Conservation (phyloP, 2,888 invertebrate species). For the Nemoura dubitans region DNA sequence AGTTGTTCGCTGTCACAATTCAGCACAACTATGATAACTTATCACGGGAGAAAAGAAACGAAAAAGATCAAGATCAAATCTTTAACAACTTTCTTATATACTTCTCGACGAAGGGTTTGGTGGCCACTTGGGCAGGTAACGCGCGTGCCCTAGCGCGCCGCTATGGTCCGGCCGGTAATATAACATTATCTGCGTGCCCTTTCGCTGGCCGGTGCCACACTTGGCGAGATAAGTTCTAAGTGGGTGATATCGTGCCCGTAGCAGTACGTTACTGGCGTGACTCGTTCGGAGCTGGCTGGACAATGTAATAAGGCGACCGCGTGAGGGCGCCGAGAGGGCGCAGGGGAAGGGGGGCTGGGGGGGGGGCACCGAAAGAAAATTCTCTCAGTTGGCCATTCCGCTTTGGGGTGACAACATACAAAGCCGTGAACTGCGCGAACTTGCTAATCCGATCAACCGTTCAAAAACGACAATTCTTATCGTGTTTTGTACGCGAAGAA, state of each 20-base stretch:
- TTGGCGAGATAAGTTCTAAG: neutral
- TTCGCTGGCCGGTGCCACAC: neutral
- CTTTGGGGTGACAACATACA: neutral
- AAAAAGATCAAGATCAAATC: neutral
- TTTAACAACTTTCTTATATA: neutral
- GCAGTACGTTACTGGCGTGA: neutral
- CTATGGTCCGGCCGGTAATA: neutral
- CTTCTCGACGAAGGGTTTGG: neutral
- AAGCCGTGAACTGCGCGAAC: neutral
- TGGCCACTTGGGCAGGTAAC: neutral
- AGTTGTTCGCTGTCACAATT: neutral
- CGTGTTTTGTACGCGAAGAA: neutral
- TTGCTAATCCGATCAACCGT: neutral
- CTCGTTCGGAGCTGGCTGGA: neutral
- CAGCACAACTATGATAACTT: neutral
- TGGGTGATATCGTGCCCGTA: neutral
- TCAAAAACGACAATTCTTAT: neutral
- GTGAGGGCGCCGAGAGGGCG: neutral
- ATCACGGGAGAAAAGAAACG: neutral
- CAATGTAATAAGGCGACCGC: neutral
- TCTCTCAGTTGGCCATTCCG: slow-evolving; percentile 19
- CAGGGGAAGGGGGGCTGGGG: no score
- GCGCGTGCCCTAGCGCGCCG: neutral
- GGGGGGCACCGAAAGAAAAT: slow-evolving; percentile 2
- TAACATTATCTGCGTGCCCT: neutral